Evolutionary conservation across 2,113 vertebrate genomes (phyloP).

Genomic region (Pygoscelis adeliae): DNA sequence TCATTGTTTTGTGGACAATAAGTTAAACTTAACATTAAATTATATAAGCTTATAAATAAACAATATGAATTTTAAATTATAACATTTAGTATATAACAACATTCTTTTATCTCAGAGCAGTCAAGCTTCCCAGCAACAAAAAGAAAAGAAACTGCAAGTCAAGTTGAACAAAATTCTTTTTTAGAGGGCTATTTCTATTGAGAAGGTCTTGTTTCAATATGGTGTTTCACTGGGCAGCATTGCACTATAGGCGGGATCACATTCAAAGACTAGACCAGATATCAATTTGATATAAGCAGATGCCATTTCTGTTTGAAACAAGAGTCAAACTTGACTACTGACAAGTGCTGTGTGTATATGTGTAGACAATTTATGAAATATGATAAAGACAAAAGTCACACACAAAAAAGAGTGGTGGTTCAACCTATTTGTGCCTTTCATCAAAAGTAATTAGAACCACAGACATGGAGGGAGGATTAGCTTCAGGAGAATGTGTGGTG

Average conservation of each 20-base stretch:
- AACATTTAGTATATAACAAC: background rate
- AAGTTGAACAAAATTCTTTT: background rate
- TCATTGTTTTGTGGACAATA: background rate
- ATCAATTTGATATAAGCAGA: background rate
- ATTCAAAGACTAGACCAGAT: no score
- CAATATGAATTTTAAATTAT: background rate
- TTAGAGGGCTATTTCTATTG: background rate
- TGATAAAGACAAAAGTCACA: background rate
- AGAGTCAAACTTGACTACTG: fast-evolving
- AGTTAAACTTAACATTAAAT: background rate
- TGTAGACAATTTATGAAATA: background rate
- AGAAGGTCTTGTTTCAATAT: background rate
- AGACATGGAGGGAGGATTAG: background rate
- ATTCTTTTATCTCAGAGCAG: background rate
- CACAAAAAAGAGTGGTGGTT: no score
- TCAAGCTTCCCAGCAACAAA: background rate
- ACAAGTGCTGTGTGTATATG: background rate
- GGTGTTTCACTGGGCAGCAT: background rate
- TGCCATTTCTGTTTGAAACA: background rate
- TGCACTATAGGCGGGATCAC: background rate
- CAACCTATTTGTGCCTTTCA: background rate
- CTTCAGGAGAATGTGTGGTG: background rate
- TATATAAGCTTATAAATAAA: background rate
- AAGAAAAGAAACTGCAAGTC: background rate
- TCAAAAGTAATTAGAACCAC: fast-evolving